Conservation (phyloP, 2,888 invertebrate species). For the Eurytoma californica region DNA sequence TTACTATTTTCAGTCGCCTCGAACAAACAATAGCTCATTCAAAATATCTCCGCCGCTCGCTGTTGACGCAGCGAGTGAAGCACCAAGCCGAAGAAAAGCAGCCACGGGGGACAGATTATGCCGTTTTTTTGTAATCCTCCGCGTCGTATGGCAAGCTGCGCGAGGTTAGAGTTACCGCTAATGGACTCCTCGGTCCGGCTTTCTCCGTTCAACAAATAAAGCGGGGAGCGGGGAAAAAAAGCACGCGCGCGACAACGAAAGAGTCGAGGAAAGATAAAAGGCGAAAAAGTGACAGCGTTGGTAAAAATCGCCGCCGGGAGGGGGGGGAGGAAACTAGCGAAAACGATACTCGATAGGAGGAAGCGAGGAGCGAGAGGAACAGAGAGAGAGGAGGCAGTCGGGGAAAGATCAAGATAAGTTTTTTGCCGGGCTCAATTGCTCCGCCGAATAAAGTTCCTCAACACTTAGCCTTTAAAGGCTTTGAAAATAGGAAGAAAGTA, state of each 20-base stretch:
- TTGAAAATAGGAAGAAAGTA: constrained; percentile 16
- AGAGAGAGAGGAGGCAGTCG: constrained; percentile 8
- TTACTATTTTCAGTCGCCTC: not conserved
- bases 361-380: not conserved
- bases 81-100: not conserved
- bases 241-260: not conserved
- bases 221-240: not conserved
- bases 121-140: constrained; percentile 41
- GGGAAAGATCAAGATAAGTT: constrained; percentile 48
- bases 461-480: constrained; percentile 42
- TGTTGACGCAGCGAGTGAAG: constrained; percentile 12
- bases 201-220: constrained; percentile 27
- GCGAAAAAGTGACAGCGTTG: constrained; percentile 19
- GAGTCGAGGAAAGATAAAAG: constrained; percentile 7
- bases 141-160: no score
- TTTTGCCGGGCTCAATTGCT: constrained; percentile 45
- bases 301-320: constrained; percentile 14
- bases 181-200: constrained; percentile 31
- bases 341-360: constrained; percentile 36
- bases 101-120: constrained; percentile 13
- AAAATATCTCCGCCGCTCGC: not conserved
- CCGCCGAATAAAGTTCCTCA: constrained; percentile 45
- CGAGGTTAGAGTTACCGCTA: constrained; percentile 49
- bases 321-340: constrained; percentile 26
- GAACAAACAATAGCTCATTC: constrained; percentile 15